These are phyloP conservation scores for Hipposideros larvatus DNA, from an alignment of 2,797 vertebrate genomes.

Conservation along the genomic window DNA sequence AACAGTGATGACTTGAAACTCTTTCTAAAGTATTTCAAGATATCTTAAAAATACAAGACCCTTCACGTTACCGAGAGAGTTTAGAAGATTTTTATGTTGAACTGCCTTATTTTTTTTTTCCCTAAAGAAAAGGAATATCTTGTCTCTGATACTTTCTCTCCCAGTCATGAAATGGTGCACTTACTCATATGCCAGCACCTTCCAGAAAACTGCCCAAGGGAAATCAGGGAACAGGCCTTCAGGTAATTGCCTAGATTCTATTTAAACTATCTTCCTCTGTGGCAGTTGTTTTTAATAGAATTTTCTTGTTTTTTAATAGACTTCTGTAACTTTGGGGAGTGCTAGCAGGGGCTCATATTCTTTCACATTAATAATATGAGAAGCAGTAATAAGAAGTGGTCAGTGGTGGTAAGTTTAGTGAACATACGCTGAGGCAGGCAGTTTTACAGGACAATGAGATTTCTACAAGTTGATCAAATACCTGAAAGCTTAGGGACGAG, in stretches of 20 bases:
- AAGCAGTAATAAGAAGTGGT: constrained; percentile 9
- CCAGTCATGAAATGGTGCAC: constrained; percentile 52
- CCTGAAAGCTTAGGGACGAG: background rate
- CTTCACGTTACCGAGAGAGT: constrained; percentile 1
- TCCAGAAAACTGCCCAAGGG: constrained; percentile 57
- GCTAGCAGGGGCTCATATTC: background rate
- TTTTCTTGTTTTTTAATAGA: constrained; percentile 67
- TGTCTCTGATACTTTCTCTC: constrained; percentile 37
- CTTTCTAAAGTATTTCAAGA: constrained; percentile 73
- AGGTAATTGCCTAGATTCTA: constrained; percentile 7
- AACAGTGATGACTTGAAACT: constrained; percentile 71
- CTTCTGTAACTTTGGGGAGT: constrained; percentile 45
- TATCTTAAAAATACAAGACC: constrained; percentile 69
- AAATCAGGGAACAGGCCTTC: constrained; percentile 34
- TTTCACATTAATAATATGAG: constrained; percentile 55
- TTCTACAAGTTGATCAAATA: background rate
- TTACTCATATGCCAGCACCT: constrained; percentile 47
- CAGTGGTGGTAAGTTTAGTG: constrained; percentile 16
- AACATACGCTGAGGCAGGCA: background rate
- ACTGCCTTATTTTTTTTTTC: constrained; percentile 58
- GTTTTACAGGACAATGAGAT: background rate
- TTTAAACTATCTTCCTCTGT: constrained; percentile 43
- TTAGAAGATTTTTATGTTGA: constrained; percentile 39
- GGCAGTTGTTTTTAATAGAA: constrained; percentile 68
- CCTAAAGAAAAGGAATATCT: constrained; percentile 42